Evolutionary conservation across 2,113 vertebrate species (phyloP).

Genomic region (Silurus meridionalis): DNA sequence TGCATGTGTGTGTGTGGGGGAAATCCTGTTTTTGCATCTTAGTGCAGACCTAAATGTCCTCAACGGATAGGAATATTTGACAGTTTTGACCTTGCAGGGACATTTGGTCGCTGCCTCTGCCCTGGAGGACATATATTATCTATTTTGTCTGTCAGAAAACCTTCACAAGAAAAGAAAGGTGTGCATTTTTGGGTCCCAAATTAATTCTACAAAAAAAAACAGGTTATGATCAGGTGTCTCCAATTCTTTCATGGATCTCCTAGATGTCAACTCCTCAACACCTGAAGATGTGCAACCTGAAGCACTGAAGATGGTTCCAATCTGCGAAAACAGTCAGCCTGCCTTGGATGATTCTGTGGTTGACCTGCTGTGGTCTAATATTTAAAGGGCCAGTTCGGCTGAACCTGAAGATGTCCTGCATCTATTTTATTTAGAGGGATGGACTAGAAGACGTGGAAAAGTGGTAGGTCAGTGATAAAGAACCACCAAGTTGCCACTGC

Average conservation of each 20-base stretch:
- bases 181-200: background rate
- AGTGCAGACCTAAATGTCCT: background rate
- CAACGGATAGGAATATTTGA: background rate
- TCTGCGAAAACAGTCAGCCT: background rate
- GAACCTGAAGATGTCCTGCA: background rate
- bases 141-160: background rate
- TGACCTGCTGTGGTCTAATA: background rate
- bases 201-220: background rate
- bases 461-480: no score
- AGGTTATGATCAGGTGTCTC: background rate
- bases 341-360: background rate
- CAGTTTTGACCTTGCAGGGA: background rate
- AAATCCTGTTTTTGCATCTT: no score
- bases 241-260: background rate
- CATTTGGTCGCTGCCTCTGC: background rate
- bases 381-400: background rate
- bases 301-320: background rate
- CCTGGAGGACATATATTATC: background rate
- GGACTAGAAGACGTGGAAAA: no score
- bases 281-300: background rate
- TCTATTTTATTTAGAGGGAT: no score
- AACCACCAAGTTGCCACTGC: no score
- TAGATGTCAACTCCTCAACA: no score
- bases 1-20: background rate
- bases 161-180: background rate